Evolutionary conservation across 1,140 invertebrate genomes (phyloP).

Genomic region (Hylaeus volcanicus): DNA sequence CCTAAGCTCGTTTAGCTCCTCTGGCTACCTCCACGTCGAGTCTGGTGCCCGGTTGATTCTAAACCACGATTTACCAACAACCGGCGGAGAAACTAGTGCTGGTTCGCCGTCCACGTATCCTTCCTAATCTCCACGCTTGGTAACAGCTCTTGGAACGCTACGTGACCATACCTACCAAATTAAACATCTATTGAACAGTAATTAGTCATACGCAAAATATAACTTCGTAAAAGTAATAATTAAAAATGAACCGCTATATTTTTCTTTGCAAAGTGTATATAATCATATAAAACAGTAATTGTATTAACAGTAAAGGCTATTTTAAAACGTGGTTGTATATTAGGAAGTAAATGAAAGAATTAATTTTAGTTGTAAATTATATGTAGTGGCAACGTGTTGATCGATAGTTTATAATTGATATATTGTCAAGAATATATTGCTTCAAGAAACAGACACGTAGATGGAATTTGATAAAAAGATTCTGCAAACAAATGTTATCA

Average conservation of each 20-base stretch:
- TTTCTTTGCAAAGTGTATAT: no score
- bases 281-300: no score
- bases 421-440: no score
- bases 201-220: not conserved
- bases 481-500: not conserved
- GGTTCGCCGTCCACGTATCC: slow-evolving; percentile 44
- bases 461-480: not conserved
- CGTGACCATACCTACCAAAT: not conserved
- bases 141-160: not conserved
- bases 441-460: no score
- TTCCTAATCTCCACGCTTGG: slow-evolving; percentile 59
- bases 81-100: slow-evolving; percentile 63
- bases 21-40: slow-evolving; percentile 68
- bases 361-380: no score
- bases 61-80: slow-evolving; percentile 79
- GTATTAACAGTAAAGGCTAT: no score
- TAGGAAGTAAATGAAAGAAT: no score
- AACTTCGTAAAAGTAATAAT: no score
- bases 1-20: slow-evolving; percentile 78
- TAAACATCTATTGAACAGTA: not conserved
- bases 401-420: no score
- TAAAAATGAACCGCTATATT: no score
- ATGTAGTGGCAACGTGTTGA: no score
- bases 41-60: slow-evolving; percentile 74
- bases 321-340: no score